Evolutionary conservation across 2,888 invertebrate genomes (phyloP).

Genomic region (Spatulosminthurus flaviceps): DNA sequence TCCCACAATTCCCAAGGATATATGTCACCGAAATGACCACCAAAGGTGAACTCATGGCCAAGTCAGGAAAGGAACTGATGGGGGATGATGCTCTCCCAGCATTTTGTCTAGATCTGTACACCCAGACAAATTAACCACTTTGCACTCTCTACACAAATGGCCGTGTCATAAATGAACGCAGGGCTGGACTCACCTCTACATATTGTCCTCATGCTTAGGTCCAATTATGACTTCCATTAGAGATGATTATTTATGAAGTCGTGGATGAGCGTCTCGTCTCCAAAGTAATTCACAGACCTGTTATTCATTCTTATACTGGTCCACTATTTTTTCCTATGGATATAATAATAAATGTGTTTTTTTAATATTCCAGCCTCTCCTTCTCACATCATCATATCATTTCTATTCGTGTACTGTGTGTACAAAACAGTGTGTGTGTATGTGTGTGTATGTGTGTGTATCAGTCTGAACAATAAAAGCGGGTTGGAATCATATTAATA

Average conservation of each 20-base stretch:
- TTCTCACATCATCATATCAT: no score
- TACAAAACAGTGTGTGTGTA: no score
- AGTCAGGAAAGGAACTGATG: constrained; percentile 16
- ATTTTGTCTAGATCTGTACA: not conserved
- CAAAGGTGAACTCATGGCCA: constrained; percentile 29
- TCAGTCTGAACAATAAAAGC: no score
- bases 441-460: no score
- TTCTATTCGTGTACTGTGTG: no score
- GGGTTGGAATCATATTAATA: no score
- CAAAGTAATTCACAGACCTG: constrained; percentile 18
- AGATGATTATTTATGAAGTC: constrained; percentile 18
- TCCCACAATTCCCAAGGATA: constrained; percentile 18
- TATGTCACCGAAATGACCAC: constrained; percentile 39
- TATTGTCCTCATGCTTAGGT: not conserved
- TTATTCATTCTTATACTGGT: not conserved
- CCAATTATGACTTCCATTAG: not conserved
- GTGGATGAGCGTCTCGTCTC: not conserved
- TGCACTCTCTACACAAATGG: not conserved
- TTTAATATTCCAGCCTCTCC: no score
- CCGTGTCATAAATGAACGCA: not conserved
- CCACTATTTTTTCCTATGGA: not conserved
- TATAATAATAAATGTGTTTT: no score
- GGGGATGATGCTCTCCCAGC: not conserved
- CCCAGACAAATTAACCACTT: constrained; percentile 21
- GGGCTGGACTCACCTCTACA: not conserved